Conservation (phyloP, 2,797 vertebrate genomes). For the Malurus splendens region DNA sequence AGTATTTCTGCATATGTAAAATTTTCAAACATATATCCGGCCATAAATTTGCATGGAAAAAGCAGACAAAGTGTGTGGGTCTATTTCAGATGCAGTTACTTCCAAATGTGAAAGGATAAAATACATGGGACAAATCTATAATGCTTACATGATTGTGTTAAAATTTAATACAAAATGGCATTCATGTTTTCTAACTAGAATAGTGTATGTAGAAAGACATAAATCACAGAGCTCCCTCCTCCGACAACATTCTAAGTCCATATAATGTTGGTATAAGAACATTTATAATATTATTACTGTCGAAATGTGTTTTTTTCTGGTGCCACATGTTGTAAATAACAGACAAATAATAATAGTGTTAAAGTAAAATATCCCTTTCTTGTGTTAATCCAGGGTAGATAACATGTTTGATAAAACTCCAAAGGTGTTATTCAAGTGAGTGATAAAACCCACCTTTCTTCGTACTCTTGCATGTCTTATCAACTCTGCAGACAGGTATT, state of each 20-base stretch:
- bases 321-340: neutral
- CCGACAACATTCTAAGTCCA: neutral
- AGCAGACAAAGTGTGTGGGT: neutral
- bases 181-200: neutral
- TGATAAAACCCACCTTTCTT: neutral
- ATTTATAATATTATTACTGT: neutral
- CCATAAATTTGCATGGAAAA: neutral
- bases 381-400: neutral
- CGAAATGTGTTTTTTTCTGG: neutral
- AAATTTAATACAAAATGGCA: neutral
- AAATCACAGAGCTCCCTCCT: neutral
- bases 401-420: neutral
- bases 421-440: neutral
- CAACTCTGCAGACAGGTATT: neutral
- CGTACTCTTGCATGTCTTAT: neutral
- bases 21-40: neutral
- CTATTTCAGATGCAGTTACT: neutral
- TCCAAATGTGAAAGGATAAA: neutral
- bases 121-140: neutral
- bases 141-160: neutral
- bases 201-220: neutral
- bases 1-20: neutral
- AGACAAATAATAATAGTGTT: neutral
- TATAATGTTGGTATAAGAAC: neutral
- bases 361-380: neutral